phyloP scores from a whole-genome alignment of 2,888 invertebrate species.

The Agonopterix subpropinquella region DNA sequence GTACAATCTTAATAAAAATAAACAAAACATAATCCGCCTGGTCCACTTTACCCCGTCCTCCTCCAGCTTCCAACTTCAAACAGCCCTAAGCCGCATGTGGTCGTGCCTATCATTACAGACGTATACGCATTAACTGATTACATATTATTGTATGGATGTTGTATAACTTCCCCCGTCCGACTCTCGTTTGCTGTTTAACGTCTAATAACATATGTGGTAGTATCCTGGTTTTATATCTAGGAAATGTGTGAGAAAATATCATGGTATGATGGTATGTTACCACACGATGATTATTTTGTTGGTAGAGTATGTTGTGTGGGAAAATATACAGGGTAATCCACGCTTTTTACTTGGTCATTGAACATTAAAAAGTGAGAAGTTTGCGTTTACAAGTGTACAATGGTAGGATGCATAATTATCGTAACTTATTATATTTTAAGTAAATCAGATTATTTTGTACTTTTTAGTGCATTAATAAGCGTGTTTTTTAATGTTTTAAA shows the following conservation, averaged over 20 bases:
- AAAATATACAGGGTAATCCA: too few species aligned
- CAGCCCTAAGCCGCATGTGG: slow-evolving; percentile 52
- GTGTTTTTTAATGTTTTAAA: too few species aligned
- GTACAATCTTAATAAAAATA: too few species aligned
- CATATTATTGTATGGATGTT: slow-evolving; percentile 53
- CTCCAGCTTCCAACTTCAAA: slow-evolving; percentile 34
- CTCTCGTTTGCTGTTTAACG: slow-evolving; percentile 1
- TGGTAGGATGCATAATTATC: too few species aligned
- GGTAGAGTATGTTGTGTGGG: too few species aligned
- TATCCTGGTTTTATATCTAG: background rate
- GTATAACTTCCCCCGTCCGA: slow-evolving; percentile 24
- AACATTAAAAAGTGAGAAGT: too few species aligned
- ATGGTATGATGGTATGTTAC: background rate
- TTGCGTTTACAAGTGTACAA: too few species aligned
- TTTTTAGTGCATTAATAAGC: too few species aligned
- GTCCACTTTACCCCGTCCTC: background rate
- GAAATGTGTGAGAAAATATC: background rate
- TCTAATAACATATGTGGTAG: slow-evolving; percentile 1
- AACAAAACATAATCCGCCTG: background rate
- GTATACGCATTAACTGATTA: slow-evolving; percentile 63
- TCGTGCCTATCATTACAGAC: slow-evolving; percentile 56
- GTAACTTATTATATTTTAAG: too few species aligned
- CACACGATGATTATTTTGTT: too few species aligned
- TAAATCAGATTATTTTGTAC: too few species aligned
- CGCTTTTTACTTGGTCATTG: too few species aligned